Evolutionary conservation across 2,797 vertebrate species (phyloP).

Genomic region (Tenualosa thibaudeaui): DNA sequence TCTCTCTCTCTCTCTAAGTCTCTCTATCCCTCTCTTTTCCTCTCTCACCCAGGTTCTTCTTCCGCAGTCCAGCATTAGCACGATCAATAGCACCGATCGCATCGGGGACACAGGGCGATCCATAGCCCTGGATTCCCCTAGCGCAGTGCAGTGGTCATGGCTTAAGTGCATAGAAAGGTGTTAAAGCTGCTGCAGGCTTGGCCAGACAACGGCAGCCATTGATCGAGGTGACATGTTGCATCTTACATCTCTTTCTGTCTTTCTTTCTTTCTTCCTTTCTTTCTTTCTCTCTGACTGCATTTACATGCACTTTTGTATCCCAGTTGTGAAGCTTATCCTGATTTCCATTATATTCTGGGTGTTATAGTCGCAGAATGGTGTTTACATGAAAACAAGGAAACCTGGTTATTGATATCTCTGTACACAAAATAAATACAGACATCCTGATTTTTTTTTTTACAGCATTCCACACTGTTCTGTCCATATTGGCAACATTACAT

Average conservation of each 20-base stretch:
- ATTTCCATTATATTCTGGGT: too few species aligned
- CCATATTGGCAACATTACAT: too few species aligned
- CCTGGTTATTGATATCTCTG: too few species aligned
- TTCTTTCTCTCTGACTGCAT: neutral
- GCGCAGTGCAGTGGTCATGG: slow-evolving; percentile 80
- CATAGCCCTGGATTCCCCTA: slow-evolving; percentile 78
- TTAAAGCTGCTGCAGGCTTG: slow-evolving; percentile 76
- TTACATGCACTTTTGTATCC: too few species aligned
- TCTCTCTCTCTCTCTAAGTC: slow-evolving; percentile 58
- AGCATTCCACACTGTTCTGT: neutral
- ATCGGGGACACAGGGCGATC: slow-evolving; percentile 81
- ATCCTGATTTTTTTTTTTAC: too few species aligned
- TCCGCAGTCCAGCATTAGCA: slow-evolving; percentile 81
- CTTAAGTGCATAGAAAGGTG: slow-evolving; percentile 83
- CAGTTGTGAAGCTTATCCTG: too few species aligned
- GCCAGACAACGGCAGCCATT: slow-evolving; percentile 75
- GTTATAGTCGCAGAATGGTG: too few species aligned
- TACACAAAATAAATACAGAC: too few species aligned
- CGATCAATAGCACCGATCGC: slow-evolving; percentile 83
- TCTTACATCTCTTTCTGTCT: slow-evolving; percentile 68
- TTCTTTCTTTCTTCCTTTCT: slow-evolving; percentile 59
- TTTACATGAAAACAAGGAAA: too few species aligned
- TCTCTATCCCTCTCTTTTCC: slow-evolving; percentile 56
- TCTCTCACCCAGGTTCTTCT: slow-evolving; percentile 68
- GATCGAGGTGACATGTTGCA: slow-evolving; percentile 79